Base-by-base conservation (phyloP, 2,797 vertebrate species). In the Spea hammondii region DNA sequence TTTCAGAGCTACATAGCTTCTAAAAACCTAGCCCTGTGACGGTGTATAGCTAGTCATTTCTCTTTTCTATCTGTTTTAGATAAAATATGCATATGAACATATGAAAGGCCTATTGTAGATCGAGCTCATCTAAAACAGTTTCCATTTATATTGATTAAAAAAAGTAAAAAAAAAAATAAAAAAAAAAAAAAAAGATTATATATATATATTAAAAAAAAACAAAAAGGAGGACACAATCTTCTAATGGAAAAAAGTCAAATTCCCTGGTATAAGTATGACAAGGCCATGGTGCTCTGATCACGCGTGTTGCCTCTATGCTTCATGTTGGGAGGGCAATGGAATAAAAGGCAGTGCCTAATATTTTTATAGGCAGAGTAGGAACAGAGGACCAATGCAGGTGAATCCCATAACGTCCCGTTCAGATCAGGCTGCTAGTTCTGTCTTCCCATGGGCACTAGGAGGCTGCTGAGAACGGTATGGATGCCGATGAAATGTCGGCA, bases 401-500 rank as follows among this genome's bases (percentile, higher is more conserved):
- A 75, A 78, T 77, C 80, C 75, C 75, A 77, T 76, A 64, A 55
- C 17, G 75, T 82, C 80, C 75, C 70, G 73, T 77, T 73, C 65
- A 77, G 77, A 76, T 73, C 83, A 83, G 84, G 84, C 84, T 75
- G 64, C 87, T 57, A 85, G 86, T 88, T 86, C 85, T 82, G 84
- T 11, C 83, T 68, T 55, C 50, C 17, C 0, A 65, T 80, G 68
- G 83, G 82, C 93, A 95, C 94, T 98, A 96, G 91, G 96, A 98
- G 0, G 92, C 92, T 4, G 97, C 89, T 0, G 96, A 97, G 84
- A 98, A 99, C 0, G 95, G 94, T 75, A 93, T 90, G 0, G 94
- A 93, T 86, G 88, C 87, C 78, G 94, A 88, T 77, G 89, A 93
- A 84, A 94, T 90, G 85, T 95, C 94, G 0, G 96, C 83, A 0